Percentiles rank a stretch among this genome's conserved stretches.
phyloP scores from a whole-genome alignment of 2,113 vertebrate species.

The Hyaena hyaena region DNA sequence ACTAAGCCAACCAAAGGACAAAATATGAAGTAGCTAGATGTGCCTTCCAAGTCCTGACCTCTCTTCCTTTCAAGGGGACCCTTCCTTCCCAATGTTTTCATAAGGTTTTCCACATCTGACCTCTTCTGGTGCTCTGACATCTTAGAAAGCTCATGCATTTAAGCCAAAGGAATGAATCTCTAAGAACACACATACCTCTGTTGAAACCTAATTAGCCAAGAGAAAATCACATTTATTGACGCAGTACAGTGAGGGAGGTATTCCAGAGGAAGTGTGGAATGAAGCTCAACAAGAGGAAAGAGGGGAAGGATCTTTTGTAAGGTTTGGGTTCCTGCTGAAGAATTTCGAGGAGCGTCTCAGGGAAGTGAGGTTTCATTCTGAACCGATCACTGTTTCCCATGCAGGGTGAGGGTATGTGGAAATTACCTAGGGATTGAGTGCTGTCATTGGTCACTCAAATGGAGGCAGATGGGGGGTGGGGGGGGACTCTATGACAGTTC shows the following conservation, averaged over 20 bases:
- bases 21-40: not conserved
- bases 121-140: not conserved
- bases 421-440: not conserved
- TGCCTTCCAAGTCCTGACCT: not conserved
- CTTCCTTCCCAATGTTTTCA: not conserved
- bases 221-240: not conserved
- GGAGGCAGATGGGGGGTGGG: not conserved
- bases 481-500: not conserved
- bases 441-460: not conserved
- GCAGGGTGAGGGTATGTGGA: not conserved
- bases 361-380: not conserved
- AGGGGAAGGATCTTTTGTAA: not conserved
- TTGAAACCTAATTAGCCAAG: not conserved
- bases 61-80: not conserved
- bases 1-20: not conserved
- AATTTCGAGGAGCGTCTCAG: not conserved
- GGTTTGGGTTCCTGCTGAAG: not conserved
- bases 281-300: not conserved
- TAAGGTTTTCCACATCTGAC: not conserved
- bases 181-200: not conserved
- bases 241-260: not conserved
- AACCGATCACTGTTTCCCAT: not conserved
- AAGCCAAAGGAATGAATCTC: not conserved
- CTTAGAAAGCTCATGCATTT: not conserved
- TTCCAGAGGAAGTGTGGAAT: no score